These are phyloP conservation scores for Polia nebulosa DNA, from an alignment of 2,888 invertebrate species.

Conservation along the genomic window DNA sequence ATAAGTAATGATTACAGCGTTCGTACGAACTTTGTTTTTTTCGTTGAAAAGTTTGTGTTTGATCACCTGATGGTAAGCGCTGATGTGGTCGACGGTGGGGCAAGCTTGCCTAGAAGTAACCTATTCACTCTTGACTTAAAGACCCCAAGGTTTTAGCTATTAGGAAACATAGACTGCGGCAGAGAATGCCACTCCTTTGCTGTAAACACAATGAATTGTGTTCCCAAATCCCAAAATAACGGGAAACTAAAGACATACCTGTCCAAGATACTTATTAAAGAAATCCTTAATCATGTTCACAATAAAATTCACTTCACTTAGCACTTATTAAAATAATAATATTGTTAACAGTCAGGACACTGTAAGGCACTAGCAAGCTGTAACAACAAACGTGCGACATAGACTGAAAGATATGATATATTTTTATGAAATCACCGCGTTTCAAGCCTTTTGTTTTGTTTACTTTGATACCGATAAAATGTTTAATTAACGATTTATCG, in stretches of 20 bases:
- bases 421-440: slow-evolving; percentile 50
- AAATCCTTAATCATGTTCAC: slow-evolving; percentile 59
- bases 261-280: slow-evolving; percentile 46
- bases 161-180: too few species aligned
- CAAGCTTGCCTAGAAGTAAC: too few species aligned
- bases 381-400: slow-evolving; percentile 28
- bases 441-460: slow-evolving; percentile 37
- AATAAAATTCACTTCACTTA: slow-evolving; percentile 36
- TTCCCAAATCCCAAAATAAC: not conserved
- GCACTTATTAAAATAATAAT: slow-evolving; percentile 13
- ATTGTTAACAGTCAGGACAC: slow-evolving; percentile 15
- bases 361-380: slow-evolving; percentile 31
- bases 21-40: too few species aligned
- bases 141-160: too few species aligned
- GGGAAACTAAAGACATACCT: slow-evolving; percentile 38
- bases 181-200: too few species aligned
- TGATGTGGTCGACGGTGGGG: too few species aligned
- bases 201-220: too few species aligned
- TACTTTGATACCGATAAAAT: slow-evolving; percentile 44
- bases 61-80: too few species aligned
- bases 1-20: slow-evolving; percentile 9
- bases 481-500: slow-evolving; percentile 31
- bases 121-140: too few species aligned
- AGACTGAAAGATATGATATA: slow-evolving; percentile 47
- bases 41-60: too few species aligned